These are phyloP conservation scores for Raja brachyura DNA, from an alignment of 2,113 vertebrate species.

Conservation along the genomic window DNA sequence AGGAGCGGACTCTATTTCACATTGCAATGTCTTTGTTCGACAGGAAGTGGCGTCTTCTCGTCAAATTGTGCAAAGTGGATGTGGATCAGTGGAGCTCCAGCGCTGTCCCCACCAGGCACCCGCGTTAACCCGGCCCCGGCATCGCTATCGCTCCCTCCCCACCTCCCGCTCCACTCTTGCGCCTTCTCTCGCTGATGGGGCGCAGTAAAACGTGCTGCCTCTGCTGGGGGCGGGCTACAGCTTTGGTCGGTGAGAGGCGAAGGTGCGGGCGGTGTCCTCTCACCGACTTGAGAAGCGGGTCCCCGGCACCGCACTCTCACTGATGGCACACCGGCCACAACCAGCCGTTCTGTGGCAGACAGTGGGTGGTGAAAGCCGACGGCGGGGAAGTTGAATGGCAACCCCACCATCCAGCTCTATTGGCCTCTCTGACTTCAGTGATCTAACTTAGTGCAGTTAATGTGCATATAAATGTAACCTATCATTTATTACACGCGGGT, in stretches of 20 bases:
- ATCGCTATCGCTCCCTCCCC: neutral
- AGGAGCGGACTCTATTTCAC: neutral
- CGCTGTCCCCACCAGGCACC: neutral
- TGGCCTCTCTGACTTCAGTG: neutral
- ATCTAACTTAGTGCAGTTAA: neutral
- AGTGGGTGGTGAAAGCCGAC: neutral
- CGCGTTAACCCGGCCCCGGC: neutral
- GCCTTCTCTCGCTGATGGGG: neutral
- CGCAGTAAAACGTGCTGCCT: neutral
- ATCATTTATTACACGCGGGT: neutral
- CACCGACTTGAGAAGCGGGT: neutral
- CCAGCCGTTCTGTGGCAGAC: neutral
- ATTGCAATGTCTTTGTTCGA: slow-evolving; percentile 42
- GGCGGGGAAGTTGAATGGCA: neutral
- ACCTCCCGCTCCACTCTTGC: neutral
- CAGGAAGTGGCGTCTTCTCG: slow-evolving; percentile 41
- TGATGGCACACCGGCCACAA: neutral
- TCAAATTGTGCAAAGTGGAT: slow-evolving; percentile 26
- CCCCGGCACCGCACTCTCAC: neutral
- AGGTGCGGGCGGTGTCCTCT: neutral
- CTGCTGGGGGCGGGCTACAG: no score
- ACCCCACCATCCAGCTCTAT: neutral
- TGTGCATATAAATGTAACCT: neutral
- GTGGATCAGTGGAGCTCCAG: neutral
- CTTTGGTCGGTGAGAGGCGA: no score